Percentiles rank a stretch among this genome's conserved stretches.
Evolutionary conservation across 2,888 invertebrate genomes (phyloP).

Genomic region (Athetis lepigone): DNA sequence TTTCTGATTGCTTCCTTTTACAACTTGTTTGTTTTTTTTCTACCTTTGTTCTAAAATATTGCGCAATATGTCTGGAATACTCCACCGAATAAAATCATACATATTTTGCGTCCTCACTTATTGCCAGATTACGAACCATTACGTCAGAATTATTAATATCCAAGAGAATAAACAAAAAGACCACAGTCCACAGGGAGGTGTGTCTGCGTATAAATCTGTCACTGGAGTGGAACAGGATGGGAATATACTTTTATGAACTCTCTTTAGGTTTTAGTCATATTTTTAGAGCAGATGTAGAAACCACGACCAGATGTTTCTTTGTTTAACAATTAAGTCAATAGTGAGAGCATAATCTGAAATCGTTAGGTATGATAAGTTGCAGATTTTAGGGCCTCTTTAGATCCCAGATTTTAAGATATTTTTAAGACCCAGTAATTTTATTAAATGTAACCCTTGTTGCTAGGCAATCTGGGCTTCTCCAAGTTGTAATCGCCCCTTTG

Average conservation of each 20-base stretch:
- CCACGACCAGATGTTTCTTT: conserved; percentile 5
- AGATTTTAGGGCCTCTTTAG: no score
- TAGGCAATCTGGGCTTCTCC: no score
- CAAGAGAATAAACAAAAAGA: conserved; percentile 23
- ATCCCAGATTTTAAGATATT: no score
- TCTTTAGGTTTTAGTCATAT: conserved; percentile 14
- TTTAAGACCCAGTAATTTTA: no score
- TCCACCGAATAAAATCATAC: neutral
- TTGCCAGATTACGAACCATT: conserved; percentile 21
- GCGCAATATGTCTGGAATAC: neutral
- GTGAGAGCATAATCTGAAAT: no score
- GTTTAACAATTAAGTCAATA: conserved; percentile 8
- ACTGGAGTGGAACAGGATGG: conserved; percentile 53
- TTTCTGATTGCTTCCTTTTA: neutral
- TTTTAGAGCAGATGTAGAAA: conserved; percentile 20
- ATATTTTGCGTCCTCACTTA: neutral
- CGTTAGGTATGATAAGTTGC: no score
- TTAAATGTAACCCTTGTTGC: no score
- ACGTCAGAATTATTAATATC: conserved; percentile 28
- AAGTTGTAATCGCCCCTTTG: no score
- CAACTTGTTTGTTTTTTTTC: no score
- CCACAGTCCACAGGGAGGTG: conserved; percentile 31
- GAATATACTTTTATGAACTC: conserved; percentile 42
- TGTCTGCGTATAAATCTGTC: conserved; percentile 56
- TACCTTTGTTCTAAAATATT: neutral